These are phyloP conservation scores for Ranitomeya variabilis DNA, from an alignment of 2,113 vertebrate species.

Conservation along the genomic window DNA sequence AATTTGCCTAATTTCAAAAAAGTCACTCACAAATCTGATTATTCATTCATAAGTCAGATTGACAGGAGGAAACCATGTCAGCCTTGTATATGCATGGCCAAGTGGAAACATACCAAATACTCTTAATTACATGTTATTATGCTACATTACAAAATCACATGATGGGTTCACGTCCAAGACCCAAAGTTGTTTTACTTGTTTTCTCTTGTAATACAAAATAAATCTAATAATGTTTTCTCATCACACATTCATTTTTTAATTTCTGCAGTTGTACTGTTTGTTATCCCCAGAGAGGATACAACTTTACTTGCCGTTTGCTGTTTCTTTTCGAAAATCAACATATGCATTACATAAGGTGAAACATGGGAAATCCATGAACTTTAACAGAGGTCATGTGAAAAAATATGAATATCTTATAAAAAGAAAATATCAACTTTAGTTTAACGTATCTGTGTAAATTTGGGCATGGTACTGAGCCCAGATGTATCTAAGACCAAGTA, in stretches of 20 bases:
- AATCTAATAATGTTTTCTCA: not conserved
- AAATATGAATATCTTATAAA: not conserved
- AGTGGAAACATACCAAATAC: not conserved
- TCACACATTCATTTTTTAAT: not conserved
- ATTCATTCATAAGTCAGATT: not conserved
- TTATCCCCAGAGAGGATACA: not conserved
- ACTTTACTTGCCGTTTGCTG: not conserved
- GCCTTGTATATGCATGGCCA: not conserved
- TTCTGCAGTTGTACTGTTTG: not conserved
- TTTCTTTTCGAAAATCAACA: not conserved
- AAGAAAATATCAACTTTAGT: not conserved
- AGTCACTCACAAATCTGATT: not conserved
- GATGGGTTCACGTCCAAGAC: not conserved
- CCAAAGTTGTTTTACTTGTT: not conserved
- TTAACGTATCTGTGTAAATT: not conserved
- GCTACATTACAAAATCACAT: not conserved
- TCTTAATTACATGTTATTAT: not conserved
- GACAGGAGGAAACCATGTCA: not conserved
- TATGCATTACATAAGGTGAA: not conserved
- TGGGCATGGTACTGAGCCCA: not conserved
- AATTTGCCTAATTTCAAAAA: not conserved
- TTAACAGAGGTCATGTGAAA: constrained; percentile 17
- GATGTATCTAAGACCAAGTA: not conserved
- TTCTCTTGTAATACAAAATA: not conserved
- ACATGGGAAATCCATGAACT: constrained; percentile 43